phyloP scores from a whole-genome alignment of 1,140 invertebrate species.

The Lasioglossum albipes region DNA sequence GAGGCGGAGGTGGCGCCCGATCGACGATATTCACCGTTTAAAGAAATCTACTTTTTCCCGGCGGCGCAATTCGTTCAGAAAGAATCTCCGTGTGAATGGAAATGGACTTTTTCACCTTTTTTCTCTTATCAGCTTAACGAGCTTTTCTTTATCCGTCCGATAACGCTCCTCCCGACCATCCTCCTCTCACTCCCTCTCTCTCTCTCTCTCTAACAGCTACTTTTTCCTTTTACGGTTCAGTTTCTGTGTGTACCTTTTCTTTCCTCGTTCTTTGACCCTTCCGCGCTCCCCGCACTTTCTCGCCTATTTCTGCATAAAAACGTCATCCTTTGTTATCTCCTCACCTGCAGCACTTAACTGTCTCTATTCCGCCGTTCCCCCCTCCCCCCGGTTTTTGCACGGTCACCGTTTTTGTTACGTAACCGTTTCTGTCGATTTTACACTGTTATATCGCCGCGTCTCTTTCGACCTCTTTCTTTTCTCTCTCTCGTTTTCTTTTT shows the following conservation, averaged over 20 bases:
- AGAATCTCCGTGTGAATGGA: slow-evolving; percentile 50
- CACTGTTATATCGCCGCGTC: no score
- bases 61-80: slow-evolving; percentile 43
- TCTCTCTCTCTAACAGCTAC: not conserved
- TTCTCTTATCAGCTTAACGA: slow-evolving; percentile 59
- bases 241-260: not conserved
- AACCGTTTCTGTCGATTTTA: slow-evolving; percentile 3
- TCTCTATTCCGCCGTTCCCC: not conserved
- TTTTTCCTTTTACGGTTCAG: slow-evolving; percentile 19
- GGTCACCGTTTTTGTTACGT: not conserved
- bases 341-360: slow-evolving; percentile 17
- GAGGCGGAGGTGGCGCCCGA: slow-evolving; percentile 8
- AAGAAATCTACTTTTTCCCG: slow-evolving; percentile 47
- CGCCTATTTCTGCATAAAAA: slow-evolving; percentile 10
- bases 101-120: slow-evolving; percentile 39
- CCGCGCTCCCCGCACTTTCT: not conserved
- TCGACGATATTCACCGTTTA: slow-evolving; percentile 50
- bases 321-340: slow-evolving; percentile 31
- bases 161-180: not conserved
- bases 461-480: no score
- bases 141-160: slow-evolving; percentile 47
- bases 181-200: not conserved
- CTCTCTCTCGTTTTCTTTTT: not conserved
- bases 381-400: not conserved
- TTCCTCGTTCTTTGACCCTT: not conserved